These are phyloP conservation scores for Polypedilum pembai DNA, from an alignment of 1,140 invertebrate species.

Conservation along the genomic window DNA sequence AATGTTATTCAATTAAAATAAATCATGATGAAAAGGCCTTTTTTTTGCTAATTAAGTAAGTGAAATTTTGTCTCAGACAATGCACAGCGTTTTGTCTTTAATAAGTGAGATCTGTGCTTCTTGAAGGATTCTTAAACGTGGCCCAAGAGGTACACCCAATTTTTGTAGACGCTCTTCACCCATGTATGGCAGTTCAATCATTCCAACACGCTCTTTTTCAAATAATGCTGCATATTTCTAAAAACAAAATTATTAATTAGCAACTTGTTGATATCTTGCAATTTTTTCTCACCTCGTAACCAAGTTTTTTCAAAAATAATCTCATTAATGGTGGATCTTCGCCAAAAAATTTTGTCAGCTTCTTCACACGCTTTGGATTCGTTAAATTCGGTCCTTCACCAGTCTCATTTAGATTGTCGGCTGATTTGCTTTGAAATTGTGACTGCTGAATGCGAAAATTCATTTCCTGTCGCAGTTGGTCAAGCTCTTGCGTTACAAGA, in stretches of 20 bases:
- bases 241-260: conserved; percentile 34
- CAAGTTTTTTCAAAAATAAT: conserved; percentile 83
- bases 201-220: conserved; percentile 82
- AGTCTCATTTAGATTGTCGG: conserved; percentile 43
- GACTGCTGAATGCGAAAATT: conserved; percentile 64
- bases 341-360: conserved; percentile 86
- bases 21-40: not conserved
- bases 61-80: conserved; percentile 39
- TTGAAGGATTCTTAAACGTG: conserved; percentile 78
- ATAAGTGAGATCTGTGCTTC: conserved; percentile 69
- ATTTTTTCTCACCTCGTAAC: conserved; percentile 68
- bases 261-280: not conserved
- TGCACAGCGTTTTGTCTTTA: conserved; percentile 49
- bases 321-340: conserved; percentile 84
- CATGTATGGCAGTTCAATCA: conserved; percentile 85
- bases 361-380: conserved; percentile 75
- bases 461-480: conserved; percentile 76
- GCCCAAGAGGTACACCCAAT: conserved; percentile 82
- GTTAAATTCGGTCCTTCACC: conserved; percentile 58
- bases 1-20: conserved; percentile 22
- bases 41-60: not conserved
- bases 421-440: conserved; percentile 47
- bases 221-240: conserved; percentile 84
- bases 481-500: conserved; percentile 83
- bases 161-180: conserved; percentile 82